A percentile compares a stretch with the other conserved stretches of the same genome.
phyloP scores from a whole-genome alignment of 35 echinoderm and acorn worm species.

The Apostichopus californicus region DNA sequence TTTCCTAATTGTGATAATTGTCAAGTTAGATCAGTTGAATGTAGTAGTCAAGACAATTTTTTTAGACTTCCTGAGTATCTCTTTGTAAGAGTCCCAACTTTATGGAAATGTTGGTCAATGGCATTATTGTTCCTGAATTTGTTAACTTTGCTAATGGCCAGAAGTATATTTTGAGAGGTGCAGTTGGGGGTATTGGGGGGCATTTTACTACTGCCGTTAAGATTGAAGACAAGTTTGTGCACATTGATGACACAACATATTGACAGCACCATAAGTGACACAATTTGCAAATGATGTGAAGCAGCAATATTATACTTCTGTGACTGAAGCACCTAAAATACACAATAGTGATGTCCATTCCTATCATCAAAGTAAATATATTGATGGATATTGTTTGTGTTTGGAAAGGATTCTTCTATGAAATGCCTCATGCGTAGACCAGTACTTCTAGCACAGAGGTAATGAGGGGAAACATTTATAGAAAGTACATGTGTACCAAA shows the following conservation, averaged over 20 bases:
- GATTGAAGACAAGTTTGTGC: background rate
- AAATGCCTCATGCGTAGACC: background rate
- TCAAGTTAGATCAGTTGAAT: too few species aligned
- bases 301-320: background rate
- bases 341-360: background rate
- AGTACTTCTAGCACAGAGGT: background rate
- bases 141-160: background rate
- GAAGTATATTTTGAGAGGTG: background rate
- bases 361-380: background rate
- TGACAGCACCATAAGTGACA: background rate
- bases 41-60: too few species aligned
- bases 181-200: background rate
- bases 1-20: too few species aligned
- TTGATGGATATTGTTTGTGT: background rate
- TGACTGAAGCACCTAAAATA: background rate
- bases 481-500: background rate
- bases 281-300: background rate
- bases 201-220: background rate
- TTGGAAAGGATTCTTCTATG: background rate
- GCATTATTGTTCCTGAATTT: too few species aligned
- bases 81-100: too few species aligned
- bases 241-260: background rate
- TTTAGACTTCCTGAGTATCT: too few species aligned
- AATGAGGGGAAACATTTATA: background rate
- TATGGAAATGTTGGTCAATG: too few species aligned